phyloP scores from a whole-genome alignment of 2,888 invertebrate species.

The Dermolepida albohirtum region DNA sequence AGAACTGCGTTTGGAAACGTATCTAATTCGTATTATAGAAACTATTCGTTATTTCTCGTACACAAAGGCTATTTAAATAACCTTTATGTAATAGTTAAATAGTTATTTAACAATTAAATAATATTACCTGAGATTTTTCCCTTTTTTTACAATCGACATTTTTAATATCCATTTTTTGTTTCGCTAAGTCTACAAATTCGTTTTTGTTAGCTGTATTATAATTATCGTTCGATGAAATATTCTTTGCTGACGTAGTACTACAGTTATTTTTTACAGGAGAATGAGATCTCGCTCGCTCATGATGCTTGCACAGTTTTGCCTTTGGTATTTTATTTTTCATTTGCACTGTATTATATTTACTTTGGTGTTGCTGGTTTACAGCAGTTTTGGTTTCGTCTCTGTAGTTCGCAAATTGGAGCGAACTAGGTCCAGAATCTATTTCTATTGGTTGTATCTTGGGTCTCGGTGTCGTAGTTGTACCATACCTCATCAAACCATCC shows the following conservation, averaged over 20 bases:
- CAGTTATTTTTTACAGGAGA: constrained; percentile 61
- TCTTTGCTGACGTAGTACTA: constrained; percentile 28
- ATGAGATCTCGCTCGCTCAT: constrained; percentile 62
- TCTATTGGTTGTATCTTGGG: constrained; percentile 45
- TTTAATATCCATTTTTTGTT: constrained; percentile 17
- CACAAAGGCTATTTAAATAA: too few relatives aligned
- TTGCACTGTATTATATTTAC: constrained; percentile 50
- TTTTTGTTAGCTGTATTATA: constrained; percentile 6
- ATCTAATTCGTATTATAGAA: too few relatives aligned
- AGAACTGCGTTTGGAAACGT: too few relatives aligned
- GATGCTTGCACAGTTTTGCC: constrained; percentile 57
- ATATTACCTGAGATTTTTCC: constrained; percentile 23
- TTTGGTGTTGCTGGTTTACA: constrained; percentile 39
- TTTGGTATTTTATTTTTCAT: constrained; percentile 61
- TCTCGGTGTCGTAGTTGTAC: constrained; percentile 43
- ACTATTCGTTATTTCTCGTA: too few relatives aligned
- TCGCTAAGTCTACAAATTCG: constrained; percentile 16
- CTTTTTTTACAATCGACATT: constrained; percentile 2
- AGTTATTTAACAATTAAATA: too few relatives aligned
- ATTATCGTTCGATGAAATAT: constrained; percentile 28
- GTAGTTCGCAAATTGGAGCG: constrained; percentile 44
- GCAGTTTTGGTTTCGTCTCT: constrained; percentile 40
- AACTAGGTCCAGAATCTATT: constrained; percentile 47
- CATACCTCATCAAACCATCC: constrained; percentile 53
- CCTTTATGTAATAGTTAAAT: too few relatives aligned